Conservation (phyloP, 2,113 vertebrate genomes). For the Australoheros scitulus region DNA sequence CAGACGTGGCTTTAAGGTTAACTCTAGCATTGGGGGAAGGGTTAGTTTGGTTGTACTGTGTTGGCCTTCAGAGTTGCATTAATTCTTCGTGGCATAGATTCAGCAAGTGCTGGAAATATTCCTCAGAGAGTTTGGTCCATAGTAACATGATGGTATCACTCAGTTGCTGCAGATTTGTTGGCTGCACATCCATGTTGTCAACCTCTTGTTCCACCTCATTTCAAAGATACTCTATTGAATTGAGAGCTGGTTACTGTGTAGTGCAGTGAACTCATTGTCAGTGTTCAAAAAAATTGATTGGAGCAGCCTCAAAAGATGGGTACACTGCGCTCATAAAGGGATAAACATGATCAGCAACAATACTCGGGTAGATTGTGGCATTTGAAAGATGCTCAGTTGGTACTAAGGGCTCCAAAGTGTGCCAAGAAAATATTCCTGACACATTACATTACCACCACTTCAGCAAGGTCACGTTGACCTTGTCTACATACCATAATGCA, state of each 20-base stretch:
- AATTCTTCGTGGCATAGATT: background rate
- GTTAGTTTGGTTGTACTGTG: background rate
- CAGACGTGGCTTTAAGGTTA: no score
- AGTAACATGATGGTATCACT: no score
- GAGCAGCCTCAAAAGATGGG: background rate
- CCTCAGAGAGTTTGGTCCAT: background rate
- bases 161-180: background rate
- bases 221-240: background rate
- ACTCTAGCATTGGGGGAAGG: rapidly evolving
- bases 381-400: background rate
- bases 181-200: background rate
- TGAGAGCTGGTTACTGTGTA: no score
- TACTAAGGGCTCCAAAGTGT: background rate
- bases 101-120: background rate
- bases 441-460: background rate
- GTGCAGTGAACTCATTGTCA: background rate
- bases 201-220: background rate
- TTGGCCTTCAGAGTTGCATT: background rate
- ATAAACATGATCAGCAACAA: background rate
- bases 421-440: background rate
- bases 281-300: background rate
- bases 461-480: no score
- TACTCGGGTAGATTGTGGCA: background rate
- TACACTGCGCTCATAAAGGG: background rate
- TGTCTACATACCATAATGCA: no score